Evolutionary conservation across 2,888 invertebrate genomes (phyloP).

Genomic region (Patella ulyssiponensis): DNA sequence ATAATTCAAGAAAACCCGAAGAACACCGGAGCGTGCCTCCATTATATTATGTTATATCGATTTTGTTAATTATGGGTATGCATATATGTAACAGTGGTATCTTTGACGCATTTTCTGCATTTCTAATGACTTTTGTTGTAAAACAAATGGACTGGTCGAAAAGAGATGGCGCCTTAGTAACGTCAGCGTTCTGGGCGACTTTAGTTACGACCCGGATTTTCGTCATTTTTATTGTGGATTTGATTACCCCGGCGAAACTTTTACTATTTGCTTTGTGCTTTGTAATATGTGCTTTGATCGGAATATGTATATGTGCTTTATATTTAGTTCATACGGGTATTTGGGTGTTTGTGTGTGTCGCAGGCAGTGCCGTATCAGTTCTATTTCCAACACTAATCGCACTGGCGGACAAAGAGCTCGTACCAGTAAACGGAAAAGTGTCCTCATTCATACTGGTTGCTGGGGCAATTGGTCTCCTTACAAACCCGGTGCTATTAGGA

Average conservation of each 20-base stretch:
- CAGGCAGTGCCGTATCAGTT: not conserved
- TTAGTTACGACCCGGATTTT: not conserved
- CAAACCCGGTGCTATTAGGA: not conserved
- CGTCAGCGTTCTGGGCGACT: not conserved
- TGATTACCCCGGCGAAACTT: not conserved
- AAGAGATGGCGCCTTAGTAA: not conserved
- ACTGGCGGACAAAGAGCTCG: not conserved
- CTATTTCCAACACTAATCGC: not conserved
- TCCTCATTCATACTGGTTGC: not conserved
- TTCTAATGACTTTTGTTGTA: not conserved
- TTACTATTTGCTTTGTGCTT: not conserved
- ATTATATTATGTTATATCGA: not conserved
- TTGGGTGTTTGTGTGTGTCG: constrained; percentile 3
- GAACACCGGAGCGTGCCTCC: not conserved
- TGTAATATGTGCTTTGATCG: not conserved
- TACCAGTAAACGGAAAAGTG: not conserved
- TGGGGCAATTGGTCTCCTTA: not conserved
- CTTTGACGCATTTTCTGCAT: not conserved
- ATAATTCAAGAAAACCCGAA: not conserved
- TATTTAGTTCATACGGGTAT: not conserved
- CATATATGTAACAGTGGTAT: not conserved
- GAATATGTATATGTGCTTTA: not conserved
- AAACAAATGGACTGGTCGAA: not conserved
- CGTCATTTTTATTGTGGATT: not conserved
- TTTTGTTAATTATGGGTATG: not conserved